Evolutionary conservation across 2,113 vertebrate species (phyloP).

Genomic region (Regulus satrapa): DNA sequence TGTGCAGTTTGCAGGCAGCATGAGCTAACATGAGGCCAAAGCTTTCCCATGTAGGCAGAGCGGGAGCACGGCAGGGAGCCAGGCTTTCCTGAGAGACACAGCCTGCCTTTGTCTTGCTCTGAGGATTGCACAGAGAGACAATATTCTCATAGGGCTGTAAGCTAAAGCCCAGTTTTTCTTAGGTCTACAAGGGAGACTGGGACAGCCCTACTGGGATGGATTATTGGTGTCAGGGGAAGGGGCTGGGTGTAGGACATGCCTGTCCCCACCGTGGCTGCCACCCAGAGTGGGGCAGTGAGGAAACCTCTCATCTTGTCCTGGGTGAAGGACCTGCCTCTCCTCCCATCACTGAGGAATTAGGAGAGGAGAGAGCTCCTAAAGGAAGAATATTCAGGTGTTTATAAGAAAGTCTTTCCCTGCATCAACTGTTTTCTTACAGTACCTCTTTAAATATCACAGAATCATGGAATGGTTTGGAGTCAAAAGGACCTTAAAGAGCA

Average conservation of each 20-base stretch:
- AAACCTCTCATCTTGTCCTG: neutral
- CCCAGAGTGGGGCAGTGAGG: accelerated
- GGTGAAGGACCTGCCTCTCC: neutral
- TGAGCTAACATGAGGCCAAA: neutral
- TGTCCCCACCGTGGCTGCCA: neutral
- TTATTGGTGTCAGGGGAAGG: neutral
- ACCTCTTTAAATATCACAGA: neutral
- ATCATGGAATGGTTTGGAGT: neutral
- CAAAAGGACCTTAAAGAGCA: neutral
- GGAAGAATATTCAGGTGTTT: neutral
- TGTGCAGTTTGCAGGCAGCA: neutral
- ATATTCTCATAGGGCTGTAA: neutral
- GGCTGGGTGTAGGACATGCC: accelerated
- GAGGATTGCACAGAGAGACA: neutral
- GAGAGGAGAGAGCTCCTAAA: neutral
- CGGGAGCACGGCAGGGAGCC: neutral
- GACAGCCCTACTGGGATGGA: neutral
- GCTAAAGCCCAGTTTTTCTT: neutral
- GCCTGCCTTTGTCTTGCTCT: neutral
- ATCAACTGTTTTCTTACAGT: neutral
- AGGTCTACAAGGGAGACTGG: neutral
- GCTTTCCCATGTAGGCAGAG: neutral
- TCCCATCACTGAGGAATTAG: neutral
- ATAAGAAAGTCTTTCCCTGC: neutral
- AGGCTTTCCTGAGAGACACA: neutral